Percentiles rank a stretch among this genome's conserved stretches.
phyloP scores from a whole-genome alignment of 2,888 invertebrate genomes.

The Seira musarum region DNA sequence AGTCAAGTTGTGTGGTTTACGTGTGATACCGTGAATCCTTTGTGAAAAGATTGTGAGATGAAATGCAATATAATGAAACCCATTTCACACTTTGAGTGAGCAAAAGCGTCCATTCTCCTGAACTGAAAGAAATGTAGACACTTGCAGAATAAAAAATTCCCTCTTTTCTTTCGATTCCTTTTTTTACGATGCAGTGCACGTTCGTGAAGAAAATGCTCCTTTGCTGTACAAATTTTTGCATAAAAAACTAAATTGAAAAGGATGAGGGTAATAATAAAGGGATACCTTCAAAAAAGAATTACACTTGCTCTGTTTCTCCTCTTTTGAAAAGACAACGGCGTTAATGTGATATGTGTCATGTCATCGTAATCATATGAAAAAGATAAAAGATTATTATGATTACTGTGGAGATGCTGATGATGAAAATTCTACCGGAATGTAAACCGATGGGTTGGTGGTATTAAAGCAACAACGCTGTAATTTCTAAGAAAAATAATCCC shows the following conservation, averaged over 20 bases:
- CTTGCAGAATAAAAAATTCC: too few species aligned
- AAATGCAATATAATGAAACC: neutral
- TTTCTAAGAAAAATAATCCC: constrained; percentile 21
- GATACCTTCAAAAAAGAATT: neutral
- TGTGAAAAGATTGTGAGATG: too few species aligned
- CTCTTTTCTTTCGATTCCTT: too few species aligned
- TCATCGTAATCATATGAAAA: constrained; percentile 12
- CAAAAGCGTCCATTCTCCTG: too few species aligned
- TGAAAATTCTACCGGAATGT: constrained; percentile 33
- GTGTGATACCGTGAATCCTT: neutral
- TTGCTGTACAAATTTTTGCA: neutral
- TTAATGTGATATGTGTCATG: constrained; percentile 32
- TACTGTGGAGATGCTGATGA: too few species aligned
- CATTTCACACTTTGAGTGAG: neutral
- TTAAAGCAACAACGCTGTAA: constrained; percentile 2
- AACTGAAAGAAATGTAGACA: too few species aligned
- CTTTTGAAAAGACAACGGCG: neutral
- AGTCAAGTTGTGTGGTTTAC: neutral
- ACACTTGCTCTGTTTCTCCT: neutral
- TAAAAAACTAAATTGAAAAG: neutral
- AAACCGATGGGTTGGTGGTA: constrained; percentile 4
- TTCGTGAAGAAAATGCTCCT: too few species aligned
- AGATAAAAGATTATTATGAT: too few species aligned
- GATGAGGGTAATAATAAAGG: neutral
- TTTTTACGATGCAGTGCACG: neutral